Conservation (phyloP, 2,113 vertebrate genomes). For the Semnopithecus entellus region DNA sequence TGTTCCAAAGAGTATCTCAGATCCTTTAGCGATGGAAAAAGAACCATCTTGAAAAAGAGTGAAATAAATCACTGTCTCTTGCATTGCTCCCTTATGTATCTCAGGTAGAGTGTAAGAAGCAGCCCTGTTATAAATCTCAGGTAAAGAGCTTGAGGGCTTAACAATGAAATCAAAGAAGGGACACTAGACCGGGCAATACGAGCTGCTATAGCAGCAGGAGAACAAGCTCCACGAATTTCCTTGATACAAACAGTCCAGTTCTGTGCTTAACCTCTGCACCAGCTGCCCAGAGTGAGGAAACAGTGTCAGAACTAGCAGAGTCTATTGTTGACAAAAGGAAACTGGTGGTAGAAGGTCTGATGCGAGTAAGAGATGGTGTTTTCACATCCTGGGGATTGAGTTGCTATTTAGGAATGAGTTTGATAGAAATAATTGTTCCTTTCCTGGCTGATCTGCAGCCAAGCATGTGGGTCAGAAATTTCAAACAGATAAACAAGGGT, state of each 20-base stretch:
- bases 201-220: neutral
- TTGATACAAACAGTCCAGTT: neutral
- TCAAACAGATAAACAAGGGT: neutral
- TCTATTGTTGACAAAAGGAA: neutral
- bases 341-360: neutral
- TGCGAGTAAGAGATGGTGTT: neutral
- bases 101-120: neutral
- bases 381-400: neutral
- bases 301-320: neutral
- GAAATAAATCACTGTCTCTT: neutral
- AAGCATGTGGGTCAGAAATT: slow-evolving; percentile 44
- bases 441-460: neutral
- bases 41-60: neutral
- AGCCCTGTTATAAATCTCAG: neutral
- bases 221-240: neutral
- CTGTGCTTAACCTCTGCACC: fast-evolving
- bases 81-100: neutral
- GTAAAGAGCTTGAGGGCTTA: neutral
- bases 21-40: neutral
- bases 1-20: slow-evolving; percentile 37
- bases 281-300: neutral
- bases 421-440: slow-evolving; percentile 26
- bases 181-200: neutral
- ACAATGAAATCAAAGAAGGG: neutral
- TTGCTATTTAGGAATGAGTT: neutral